A percentile compares a stretch with the other conserved stretches of the same genome.
phyloP scores from a whole-genome alignment of 2,113 vertebrate species.

The Lipophrys pholis region DNA sequence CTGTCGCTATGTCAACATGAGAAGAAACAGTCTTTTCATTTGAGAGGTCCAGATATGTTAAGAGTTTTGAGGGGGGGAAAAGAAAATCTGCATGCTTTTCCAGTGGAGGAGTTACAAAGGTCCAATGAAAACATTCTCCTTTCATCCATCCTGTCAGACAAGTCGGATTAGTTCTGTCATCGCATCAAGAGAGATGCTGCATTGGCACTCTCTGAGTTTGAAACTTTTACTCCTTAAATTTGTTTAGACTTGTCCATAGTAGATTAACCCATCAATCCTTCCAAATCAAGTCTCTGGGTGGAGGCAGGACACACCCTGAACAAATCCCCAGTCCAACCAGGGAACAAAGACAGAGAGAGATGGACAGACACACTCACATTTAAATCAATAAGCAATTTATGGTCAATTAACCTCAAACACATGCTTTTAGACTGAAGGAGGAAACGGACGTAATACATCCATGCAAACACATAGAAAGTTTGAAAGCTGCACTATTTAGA shows the following conservation, averaged over 20 bases:
- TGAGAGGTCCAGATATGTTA: background rate
- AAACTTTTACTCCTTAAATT: background rate
- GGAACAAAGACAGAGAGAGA: no score
- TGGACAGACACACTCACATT: no score
- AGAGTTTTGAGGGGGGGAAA: background rate
- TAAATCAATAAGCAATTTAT: no score
- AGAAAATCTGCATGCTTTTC: background rate
- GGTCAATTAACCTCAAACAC: no score
- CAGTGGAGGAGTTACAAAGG: background rate
- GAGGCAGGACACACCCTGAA: no score
- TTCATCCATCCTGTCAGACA: slow-evolving; percentile 6
- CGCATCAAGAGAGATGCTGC: background rate
- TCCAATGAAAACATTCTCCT: slow-evolving; percentile 1
- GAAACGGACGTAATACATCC: no score
- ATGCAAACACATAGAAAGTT: no score
- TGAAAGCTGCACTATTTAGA: no score
- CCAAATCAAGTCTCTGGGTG: no score
- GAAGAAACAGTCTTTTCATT: background rate
- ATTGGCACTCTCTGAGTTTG: background rate
- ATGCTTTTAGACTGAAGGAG: no score
- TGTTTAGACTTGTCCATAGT: background rate
- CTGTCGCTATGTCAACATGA: background rate
- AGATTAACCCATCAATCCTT: no score
- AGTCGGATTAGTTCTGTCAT: background rate
- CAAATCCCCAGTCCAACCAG: no score